These are phyloP conservation scores for Lacanobia oleracea DNA, from an alignment of 2,888 invertebrate species.

Conservation along the genomic window DNA sequence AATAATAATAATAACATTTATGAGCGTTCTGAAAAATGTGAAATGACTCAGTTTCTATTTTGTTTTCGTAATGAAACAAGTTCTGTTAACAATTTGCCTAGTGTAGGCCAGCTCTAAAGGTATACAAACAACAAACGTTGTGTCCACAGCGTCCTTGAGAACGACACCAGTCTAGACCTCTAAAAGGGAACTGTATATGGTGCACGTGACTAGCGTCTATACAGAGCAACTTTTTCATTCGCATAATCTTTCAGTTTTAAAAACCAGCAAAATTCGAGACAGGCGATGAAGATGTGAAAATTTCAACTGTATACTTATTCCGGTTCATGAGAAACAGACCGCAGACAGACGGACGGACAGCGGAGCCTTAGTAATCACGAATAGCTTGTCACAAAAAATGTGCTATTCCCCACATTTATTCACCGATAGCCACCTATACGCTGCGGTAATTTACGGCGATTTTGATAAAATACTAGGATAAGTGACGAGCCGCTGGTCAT, in stretches of 20 bases:
- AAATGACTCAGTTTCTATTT: not conserved
- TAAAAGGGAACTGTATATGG: not conserved
- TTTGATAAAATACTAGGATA: conserved; percentile 7
- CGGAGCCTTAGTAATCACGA: too few relatives aligned
- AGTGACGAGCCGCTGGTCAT: too few relatives aligned
- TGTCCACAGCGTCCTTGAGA: not conserved
- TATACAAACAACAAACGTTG: not conserved
- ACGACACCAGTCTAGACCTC: not conserved
- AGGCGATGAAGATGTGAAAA: too few relatives aligned
- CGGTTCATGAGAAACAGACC: too few relatives aligned
- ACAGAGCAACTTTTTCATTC: not conserved
- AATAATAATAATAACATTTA: too few relatives aligned
- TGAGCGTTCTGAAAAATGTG: too few relatives aligned
- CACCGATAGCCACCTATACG: not conserved
- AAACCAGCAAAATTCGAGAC: too few relatives aligned
- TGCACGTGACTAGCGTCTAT: not conserved
- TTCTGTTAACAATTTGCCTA: not conserved
- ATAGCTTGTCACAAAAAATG: too few relatives aligned
- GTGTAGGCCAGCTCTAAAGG: not conserved
- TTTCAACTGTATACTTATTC: too few relatives aligned
- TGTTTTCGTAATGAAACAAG: too few relatives aligned
- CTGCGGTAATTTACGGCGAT: conserved; percentile 23
- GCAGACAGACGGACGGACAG: too few relatives aligned
- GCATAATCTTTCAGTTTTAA: too few relatives aligned
- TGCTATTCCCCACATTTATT: not conserved